Percentiles rank a stretch among this genome's conserved stretches.
phyloP scores from a whole-genome alignment of 2,113 vertebrate species.

The Seriola rivoliana region DNA sequence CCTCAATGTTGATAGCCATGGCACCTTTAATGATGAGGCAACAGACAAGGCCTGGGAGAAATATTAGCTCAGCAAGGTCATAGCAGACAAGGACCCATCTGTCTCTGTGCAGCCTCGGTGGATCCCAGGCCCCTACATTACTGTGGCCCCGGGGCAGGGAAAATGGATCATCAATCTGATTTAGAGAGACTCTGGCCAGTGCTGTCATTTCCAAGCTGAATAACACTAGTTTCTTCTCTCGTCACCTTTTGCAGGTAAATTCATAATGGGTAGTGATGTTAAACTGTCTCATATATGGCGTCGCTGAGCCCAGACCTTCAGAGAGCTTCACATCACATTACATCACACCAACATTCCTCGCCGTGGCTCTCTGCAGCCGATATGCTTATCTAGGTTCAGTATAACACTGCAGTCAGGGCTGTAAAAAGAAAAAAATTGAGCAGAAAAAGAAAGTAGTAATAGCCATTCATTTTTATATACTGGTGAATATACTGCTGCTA shows the following conservation, averaged over 20 bases:
- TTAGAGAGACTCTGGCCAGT: conserved; percentile 73
- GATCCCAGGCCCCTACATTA: conserved; percentile 77
- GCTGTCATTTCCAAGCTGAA: conserved; percentile 74
- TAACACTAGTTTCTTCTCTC: conserved; percentile 68
- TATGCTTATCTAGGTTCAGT: conserved; percentile 16
- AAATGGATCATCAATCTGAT: conserved; percentile 84
- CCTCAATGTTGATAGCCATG: conserved; percentile 74
- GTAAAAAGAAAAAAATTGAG: conserved; percentile 54
- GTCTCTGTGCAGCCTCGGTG: conserved; percentile 76
- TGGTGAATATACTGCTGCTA: conserved; percentile 37
- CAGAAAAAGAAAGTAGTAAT: conserved; percentile 45
- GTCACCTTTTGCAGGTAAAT: conserved; percentile 72
- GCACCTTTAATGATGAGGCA: conserved; percentile 81
- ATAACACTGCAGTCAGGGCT: conserved; percentile 22
- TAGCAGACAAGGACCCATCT: conserved; percentile 81
- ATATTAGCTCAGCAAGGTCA: conserved; percentile 83
- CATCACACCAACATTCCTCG: conserved; percentile 55
- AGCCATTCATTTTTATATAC: conserved; percentile 43
- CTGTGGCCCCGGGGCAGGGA: conserved; percentile 73
- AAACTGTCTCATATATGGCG: conserved; percentile 55
- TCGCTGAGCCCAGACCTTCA: conserved; percentile 58
- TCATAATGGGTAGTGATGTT: conserved; percentile 66
- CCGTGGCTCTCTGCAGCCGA: conserved; percentile 26
- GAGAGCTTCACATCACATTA: conserved; percentile 56
- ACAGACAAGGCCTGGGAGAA: conserved; percentile 78